These are phyloP conservation scores for Catharus minimus DNA, from an alignment of 2,113 vertebrate species.

Conservation along the genomic window DNA sequence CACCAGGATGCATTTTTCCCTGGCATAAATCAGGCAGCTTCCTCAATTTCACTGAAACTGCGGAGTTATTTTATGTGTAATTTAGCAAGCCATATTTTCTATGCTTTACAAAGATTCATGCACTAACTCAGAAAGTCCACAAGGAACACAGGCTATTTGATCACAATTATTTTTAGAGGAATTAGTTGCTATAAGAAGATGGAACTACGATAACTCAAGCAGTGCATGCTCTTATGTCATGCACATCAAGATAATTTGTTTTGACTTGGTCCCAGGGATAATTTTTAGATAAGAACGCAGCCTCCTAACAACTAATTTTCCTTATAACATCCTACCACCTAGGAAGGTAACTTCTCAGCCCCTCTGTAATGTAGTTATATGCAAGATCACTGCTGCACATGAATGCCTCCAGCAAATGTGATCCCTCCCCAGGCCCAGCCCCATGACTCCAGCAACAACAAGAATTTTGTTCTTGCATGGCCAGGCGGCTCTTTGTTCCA, in stretches of 20 bases:
- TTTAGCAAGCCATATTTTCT: not conserved
- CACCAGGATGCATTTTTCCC: not conserved
- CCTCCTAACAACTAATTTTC: not conserved
- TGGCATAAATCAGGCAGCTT: not conserved
- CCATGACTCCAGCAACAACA: not conserved
- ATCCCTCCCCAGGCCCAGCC: slow-evolving; percentile 5
- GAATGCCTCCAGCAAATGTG: not conserved
- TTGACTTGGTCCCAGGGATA: slow-evolving; percentile 11
- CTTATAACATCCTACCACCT: not conserved
- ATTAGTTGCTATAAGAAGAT: not conserved
- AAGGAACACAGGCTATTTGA: not conserved
- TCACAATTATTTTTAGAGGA: not conserved
- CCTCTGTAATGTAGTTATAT: not conserved
- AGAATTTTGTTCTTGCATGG: not conserved
- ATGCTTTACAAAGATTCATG: not conserved
- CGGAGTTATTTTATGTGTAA: not conserved
- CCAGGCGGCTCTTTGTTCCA: slow-evolving; percentile 40
- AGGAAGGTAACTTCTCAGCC: not conserved
- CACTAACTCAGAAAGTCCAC: not conserved
- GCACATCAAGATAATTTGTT: slow-evolving; percentile 18
- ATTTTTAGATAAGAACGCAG: slow-evolving; percentile 13
- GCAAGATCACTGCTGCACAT: not conserved
- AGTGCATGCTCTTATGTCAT: not conserved
- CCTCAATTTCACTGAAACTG: not conserved
- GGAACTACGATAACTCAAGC: not conserved